Conservation (phyloP, 1,140 invertebrate genomes). For the Euborellia annulipes region DNA sequence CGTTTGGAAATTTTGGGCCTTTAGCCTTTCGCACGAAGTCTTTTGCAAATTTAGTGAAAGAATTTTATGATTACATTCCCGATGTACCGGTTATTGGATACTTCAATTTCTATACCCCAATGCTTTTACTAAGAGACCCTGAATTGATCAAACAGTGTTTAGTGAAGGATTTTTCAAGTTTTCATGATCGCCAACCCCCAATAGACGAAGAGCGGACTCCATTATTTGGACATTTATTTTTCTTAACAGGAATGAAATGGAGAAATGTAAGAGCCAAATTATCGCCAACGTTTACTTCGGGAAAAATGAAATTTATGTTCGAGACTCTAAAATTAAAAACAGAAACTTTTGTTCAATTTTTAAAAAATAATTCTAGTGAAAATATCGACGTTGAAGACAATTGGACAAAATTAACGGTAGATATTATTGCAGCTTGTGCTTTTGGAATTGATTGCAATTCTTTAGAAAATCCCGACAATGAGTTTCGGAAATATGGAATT, state of each 20-base stretch:
- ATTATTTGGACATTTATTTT: slow-evolving; percentile 3
- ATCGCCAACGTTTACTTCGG: slow-evolving; percentile 30
- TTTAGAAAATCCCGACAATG: slow-evolving; percentile 29
- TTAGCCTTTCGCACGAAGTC: too few relatives aligned
- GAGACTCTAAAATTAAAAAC: neutral
- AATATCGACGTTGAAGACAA: slow-evolving; percentile 26
- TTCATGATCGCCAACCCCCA: slow-evolving; percentile 28
- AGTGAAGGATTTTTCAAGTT: slow-evolving; percentile 31
- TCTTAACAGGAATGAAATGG: slow-evolving; percentile 21
- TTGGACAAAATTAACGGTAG: slow-evolving; percentile 33
- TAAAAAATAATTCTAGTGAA: slow-evolving; percentile 5
- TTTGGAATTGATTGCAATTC: slow-evolving; percentile 38
- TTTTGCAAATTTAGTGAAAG: too few relatives aligned
- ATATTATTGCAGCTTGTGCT: slow-evolving; percentile 36
- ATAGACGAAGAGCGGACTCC: slow-evolving; percentile 26
- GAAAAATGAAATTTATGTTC: slow-evolving; percentile 34
- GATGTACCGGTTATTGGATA: slow-evolving; percentile 30
- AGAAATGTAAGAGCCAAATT: slow-evolving; percentile 28
- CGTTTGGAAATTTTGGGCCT: too few relatives aligned
- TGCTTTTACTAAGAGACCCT: slow-evolving; percentile 29
- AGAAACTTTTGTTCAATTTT: neutral
- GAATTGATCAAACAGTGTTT: slow-evolving; percentile 30
- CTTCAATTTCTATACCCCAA: slow-evolving; percentile 31
- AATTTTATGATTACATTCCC: too few relatives aligned
- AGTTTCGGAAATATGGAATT: slow-evolving; percentile 31